A percentile compares a stretch with the other conserved stretches of the same genome.
Conservation (phyloP, 2,888 invertebrate species). For the Cacoxenus indagator region DNA sequence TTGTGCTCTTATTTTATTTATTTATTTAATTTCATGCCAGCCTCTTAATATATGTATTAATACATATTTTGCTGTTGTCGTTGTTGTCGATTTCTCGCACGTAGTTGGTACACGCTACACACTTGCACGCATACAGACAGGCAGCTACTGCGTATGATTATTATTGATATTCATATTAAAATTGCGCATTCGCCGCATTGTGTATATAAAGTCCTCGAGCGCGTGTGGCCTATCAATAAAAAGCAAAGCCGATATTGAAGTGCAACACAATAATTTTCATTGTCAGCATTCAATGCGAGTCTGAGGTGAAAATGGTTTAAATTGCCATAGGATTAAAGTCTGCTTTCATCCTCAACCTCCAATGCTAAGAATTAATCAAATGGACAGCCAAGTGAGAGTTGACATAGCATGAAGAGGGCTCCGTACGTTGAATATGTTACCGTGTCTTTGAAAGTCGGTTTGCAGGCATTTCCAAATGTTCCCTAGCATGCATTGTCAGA, state of each 20-base stretch:
- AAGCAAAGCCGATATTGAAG: conserved; percentile 2
- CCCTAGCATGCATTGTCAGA: too few relatives aligned
- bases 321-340: too few relatives aligned
- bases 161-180: conserved; percentile 48
- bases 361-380: too few relatives aligned
- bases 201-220: not conserved
- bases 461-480: too few relatives aligned
- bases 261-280: not conserved
- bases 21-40: conserved; percentile 18
- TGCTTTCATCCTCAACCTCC: too few relatives aligned
- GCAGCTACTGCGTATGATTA: conserved; percentile 12
- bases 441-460: too few relatives aligned
- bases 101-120: conserved; percentile 13
- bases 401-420: too few relatives aligned
- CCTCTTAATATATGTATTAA: not conserved
- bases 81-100: conserved; percentile 31
- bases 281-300: not conserved
- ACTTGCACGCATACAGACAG: conserved; percentile 9
- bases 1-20: conserved; percentile 5
- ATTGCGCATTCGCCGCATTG: conserved; percentile 27
- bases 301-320: not conserved
- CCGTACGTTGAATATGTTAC: too few relatives aligned
- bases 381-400: too few relatives aligned
- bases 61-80: not conserved
- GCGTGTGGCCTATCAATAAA: not conserved